Evolutionary conservation across 2,888 invertebrate species (phyloP), one percentile per base, ranked within the genome.

Genomic region (Leptothorax acervorum): DNA sequence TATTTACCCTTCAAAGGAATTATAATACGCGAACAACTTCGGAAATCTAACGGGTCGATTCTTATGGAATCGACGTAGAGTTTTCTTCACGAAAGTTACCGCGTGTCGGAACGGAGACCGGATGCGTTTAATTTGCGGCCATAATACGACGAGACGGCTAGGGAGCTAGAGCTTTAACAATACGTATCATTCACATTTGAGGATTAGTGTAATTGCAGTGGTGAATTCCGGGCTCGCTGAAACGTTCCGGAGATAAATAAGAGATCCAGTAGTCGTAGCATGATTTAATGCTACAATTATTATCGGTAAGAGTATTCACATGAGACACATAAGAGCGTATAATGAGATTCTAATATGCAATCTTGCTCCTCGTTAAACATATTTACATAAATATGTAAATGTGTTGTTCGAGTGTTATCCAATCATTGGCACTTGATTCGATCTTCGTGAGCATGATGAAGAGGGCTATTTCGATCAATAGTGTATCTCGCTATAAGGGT

Each of bases 61-160:
- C 9, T 35, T 57, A 57, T 15, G 42, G 15, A 65, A 65, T 76
- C 48, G 18, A 45, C 39, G 45, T 45, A 28, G 12, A 12, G 12
- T 23, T 62, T 62, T 63, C 48, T 88, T 90, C 85, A 76, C 74
- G 57, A 88, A 89, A 85, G 90, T 82, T 45, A 23, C 45, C 63
- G 82, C 81, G 78, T 68, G 86, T 83, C 68, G 5, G 15, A 63
- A 68, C 82, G 81, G 12, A 53, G 83, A 89, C 90, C 91, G 91
- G 91, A 91, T 91, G 91, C 86, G 73, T 88, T 91, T 88, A 91
- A 91, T 91, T 87, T 90, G 75, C 81, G 75, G 76, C 66, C 53
- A 68, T 85, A 85, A 82, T 78, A 74, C 86, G 45, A 55, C 55
- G 66, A 65, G 15, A 53, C 28, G 75, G 12, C 15, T n/a, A 66